Evolutionary conservation across 2,797 vertebrate species (phyloP).

Genomic region (Phrynocephalus guinanensis): DNA sequence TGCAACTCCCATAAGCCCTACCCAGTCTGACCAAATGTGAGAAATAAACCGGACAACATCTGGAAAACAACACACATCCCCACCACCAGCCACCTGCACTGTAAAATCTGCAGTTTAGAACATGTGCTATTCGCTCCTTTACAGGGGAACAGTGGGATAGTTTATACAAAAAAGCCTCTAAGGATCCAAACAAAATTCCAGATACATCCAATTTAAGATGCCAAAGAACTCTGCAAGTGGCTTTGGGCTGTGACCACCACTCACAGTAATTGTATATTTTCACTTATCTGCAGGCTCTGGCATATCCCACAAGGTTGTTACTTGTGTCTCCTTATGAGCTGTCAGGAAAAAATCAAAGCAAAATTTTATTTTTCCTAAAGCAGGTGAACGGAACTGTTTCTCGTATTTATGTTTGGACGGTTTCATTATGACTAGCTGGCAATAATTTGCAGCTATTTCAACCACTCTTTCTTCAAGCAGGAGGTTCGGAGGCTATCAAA

Average conservation of each 20-base stretch:
- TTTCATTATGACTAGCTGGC: slow-evolving; percentile 20
- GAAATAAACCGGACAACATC: too few species aligned
- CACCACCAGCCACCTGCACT: too few species aligned
- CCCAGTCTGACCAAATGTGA: too few species aligned
- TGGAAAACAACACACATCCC: too few species aligned
- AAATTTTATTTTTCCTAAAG: slow-evolving; percentile 52
- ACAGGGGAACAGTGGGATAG: rapidly evolving
- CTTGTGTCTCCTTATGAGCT: slow-evolving; percentile 48
- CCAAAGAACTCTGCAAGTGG: too few species aligned
- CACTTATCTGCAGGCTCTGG: not conserved
- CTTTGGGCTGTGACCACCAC: too few species aligned
- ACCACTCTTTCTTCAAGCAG: slow-evolving; percentile 51
- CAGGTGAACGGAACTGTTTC: slow-evolving; percentile 45
- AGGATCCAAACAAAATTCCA: not conserved
- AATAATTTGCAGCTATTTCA: slow-evolving; percentile 23
- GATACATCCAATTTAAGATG: too few species aligned
- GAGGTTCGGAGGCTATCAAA: not conserved
- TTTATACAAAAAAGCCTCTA: not conserved
- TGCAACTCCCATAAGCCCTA: too few species aligned
- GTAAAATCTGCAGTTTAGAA: not conserved
- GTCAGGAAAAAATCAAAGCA: slow-evolving; percentile 39
- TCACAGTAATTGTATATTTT: too few species aligned
- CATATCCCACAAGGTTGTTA: slow-evolving; percentile 56
- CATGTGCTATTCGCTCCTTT: not conserved
- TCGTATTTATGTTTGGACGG: slow-evolving; percentile 27